A percentile compares a stretch with the other conserved stretches of the same genome.
These are phyloP conservation scores for Trichopoda pennipes DNA, from an alignment of 2,888 invertebrate species.

Conservation along the genomic window DNA sequence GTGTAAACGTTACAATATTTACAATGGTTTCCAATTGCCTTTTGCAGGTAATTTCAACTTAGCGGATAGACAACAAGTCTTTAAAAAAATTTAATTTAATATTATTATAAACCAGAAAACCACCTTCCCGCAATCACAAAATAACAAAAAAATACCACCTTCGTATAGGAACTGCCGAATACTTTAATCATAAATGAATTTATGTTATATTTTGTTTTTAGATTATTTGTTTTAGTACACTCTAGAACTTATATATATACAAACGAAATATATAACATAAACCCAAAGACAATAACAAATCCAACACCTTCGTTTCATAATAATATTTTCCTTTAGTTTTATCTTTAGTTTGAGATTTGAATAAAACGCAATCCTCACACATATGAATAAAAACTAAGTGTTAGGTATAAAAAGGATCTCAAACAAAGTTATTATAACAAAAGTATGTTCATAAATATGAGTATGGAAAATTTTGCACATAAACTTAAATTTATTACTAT, in stretches of 20 bases:
- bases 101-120: too few relatives aligned
- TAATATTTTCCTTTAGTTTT: neutral
- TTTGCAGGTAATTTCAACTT: too few relatives aligned
- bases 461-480: neutral
- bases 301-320: constrained; percentile 25
- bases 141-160: too few relatives aligned
- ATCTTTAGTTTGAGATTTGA: constrained; percentile 14
- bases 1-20: too few relatives aligned
- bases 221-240: neutral
- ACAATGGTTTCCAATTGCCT: too few relatives aligned
- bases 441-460: neutral
- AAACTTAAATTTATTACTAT: neutral
- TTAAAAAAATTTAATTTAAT: too few relatives aligned
- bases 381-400: constrained; percentile 12
- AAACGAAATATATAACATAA: neutral
- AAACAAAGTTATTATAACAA: constrained; percentile 33
- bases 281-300: neutral
- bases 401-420: constrained; percentile 9
- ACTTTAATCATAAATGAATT: too few relatives aligned
- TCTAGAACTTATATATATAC: neutral
- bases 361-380: neutral
- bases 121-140: too few relatives aligned
- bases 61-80: too few relatives aligned
- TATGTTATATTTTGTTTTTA: neutral
- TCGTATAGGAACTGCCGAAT: too few relatives aligned